Base-by-base conservation (phyloP, 2,113 vertebrate species). In the Trematocara unimaculatum region DNA sequence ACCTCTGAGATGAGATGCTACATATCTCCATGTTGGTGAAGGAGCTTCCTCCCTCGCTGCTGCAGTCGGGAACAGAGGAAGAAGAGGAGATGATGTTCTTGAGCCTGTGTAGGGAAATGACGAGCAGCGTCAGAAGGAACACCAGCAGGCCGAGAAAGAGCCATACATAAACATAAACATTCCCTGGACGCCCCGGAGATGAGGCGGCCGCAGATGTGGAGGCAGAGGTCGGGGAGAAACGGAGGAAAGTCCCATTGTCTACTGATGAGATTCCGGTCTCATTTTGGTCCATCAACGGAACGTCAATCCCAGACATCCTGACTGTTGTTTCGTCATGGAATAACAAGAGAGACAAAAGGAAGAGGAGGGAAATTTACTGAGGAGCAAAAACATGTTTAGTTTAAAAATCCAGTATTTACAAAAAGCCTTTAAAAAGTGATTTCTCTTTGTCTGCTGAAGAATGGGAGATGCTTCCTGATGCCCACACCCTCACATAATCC, bases 1-100 rank as follows among this genome's bases (percentile, higher is more conserved):
- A 99, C 85, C 89, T 96, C 91, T 97, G 98, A 31, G 98, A 99
- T 40, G 98, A 98, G 93, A 99, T 96, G 79, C 98, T 99, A 55
- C 98, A 98, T 94, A 99, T 98, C 96, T 99, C 98, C 96, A 99
- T 97, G 93, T 99, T 99, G 93, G 98, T 99, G 95, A 98, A 99
- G 4, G 98, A 98, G 93, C 98, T 98, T n/a, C 98, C 98, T 23
- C 96, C 97, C 54, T 98, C 98, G 17, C 98, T 98, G 94, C 93
- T 91, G 91, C 97, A 98, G 94, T 99, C 98, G 0, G 98, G 98
- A 85, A 97, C 97, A 2, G 98, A 97, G 7, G 98, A 98, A 31
- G 98, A 98, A 79, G 98, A 99, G 55, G 98, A 97, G 94, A 99
- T 98, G 58, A 99, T 98, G 86, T 99, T 99, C 94, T 98, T 99